Percentiles rank a stretch among this genome's conserved stretches.
Evolutionary conservation across 2,888 invertebrate species (phyloP).

Genomic region (Odontomyia ornata): DNA sequence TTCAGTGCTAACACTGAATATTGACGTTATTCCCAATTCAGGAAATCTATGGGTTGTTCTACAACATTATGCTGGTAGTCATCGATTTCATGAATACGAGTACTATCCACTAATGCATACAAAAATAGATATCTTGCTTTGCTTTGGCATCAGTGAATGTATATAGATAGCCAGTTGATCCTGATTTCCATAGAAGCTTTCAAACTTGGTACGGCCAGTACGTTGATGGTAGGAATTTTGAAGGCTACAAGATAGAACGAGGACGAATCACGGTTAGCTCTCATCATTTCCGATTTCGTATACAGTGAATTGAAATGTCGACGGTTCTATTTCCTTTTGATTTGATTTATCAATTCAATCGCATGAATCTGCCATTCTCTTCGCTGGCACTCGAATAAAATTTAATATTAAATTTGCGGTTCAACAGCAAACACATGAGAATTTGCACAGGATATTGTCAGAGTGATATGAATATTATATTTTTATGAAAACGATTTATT

Average conservation of each 20-base stretch:
- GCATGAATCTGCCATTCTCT: not conserved
- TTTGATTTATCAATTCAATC: conserved; percentile 25
- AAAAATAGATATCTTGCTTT: not conserved
- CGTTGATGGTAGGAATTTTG: not conserved
- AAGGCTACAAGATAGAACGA: not conserved
- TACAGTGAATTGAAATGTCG: conserved; percentile 23
- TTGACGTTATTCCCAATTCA: not conserved
- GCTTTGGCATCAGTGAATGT: not conserved
- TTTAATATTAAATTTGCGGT: no score
- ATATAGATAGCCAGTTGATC: not conserved
- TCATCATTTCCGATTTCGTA: not conserved
- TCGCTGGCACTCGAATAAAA: no score
- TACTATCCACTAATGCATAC: not conserved
- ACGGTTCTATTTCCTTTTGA: conserved; percentile 29
- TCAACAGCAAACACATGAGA: no score
- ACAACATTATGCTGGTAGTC: not conserved
- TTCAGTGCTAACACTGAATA: not conserved
- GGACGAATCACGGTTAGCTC: not conserved
- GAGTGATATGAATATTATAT: no score
- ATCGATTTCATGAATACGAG: not conserved
- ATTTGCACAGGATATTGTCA: no score
- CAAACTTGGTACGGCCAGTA: no score
- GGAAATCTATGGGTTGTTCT: not conserved
- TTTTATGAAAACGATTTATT: no score
- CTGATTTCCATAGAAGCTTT: not conserved